Evolutionary conservation across 2,888 invertebrate species (phyloP), one percentile per base, ranked within the genome.

Genomic region (Dryadula phaetusa): DNA sequence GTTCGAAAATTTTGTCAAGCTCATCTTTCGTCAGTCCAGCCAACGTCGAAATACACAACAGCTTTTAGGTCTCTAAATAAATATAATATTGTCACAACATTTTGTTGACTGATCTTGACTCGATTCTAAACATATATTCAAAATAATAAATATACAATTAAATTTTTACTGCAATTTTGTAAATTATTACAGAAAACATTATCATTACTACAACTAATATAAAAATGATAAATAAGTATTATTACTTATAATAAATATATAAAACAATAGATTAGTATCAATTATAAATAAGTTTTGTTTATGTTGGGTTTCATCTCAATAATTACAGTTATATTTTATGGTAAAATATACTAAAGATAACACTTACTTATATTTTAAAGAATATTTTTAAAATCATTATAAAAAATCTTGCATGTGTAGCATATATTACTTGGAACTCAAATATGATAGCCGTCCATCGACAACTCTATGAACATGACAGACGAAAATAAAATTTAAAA

Each of bases 401-500:
- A 54, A 61, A 66, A 47, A 53, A n/a, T 56, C 44, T 37, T 53
- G 42, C 64, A 67, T 61, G 42, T 66, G 64, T 64, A 40, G 53
- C 64, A 63, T 44, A 56, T 16, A 22, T 34, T 62, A 69, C 69
- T 69, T 52, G 32, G 66, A 81, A 82, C 81, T 83, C 81, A 78
- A 74, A 81, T 80, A 79, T 79, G 78, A 77, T 80, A 72, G 58
- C 40, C 77, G 72, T 89, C 89, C 67, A 82, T 89, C 88, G 77
- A 68, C 89, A 83, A 79, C 70, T 79, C 74, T 64, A 73, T 77
- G 77, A 82, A 79, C 80, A 53, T 65, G 64, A 77, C 75, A 75
- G 75, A 81, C 84, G 62, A 78, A 87, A 89, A 88, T 88, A 87
- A 78, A 78, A 74, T 73, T 70, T 72, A 81, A 80, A 82, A 79